A percentile compares a stretch with the other conserved stretches of the same genome.
Conservation (phyloP, 2,888 invertebrate species). For the Maniola hyperantus region DNA sequence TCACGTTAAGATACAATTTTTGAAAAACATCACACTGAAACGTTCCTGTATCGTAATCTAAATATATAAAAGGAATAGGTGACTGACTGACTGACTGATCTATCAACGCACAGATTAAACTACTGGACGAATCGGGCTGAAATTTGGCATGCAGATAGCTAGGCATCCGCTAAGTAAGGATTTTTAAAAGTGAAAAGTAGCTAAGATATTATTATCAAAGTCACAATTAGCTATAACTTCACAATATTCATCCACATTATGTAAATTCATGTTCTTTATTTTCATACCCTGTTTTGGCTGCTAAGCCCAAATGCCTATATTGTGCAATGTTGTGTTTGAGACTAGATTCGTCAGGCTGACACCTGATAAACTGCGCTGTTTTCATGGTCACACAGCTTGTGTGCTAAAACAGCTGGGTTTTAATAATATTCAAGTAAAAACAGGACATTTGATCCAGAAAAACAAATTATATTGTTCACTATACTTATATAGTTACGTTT, state of each 20-base stretch:
- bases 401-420: background rate
- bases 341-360: background rate
- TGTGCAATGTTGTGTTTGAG: background rate
- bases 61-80: too few species aligned
- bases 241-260: background rate
- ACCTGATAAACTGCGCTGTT: background rate
- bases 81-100: too few species aligned
- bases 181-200: too few species aligned
- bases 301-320: background rate
- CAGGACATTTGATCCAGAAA: background rate
- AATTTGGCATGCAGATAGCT: too few species aligned
- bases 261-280: too few species aligned
- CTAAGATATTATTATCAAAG: background rate
- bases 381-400: background rate
- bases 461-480: too few species aligned
- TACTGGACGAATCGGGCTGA: too few species aligned
- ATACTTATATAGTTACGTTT: too few species aligned
- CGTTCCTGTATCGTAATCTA: background rate
- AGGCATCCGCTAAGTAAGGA: too few species aligned
- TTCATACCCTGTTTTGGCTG: too few species aligned
- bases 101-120: too few species aligned
- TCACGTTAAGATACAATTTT: constrained; percentile 3
- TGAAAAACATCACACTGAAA: background rate
- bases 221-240: background rate
- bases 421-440: background rate